phyloP scores from a whole-genome alignment of 2,797 vertebrate species.

The Distichodus sexfasciatus region DNA sequence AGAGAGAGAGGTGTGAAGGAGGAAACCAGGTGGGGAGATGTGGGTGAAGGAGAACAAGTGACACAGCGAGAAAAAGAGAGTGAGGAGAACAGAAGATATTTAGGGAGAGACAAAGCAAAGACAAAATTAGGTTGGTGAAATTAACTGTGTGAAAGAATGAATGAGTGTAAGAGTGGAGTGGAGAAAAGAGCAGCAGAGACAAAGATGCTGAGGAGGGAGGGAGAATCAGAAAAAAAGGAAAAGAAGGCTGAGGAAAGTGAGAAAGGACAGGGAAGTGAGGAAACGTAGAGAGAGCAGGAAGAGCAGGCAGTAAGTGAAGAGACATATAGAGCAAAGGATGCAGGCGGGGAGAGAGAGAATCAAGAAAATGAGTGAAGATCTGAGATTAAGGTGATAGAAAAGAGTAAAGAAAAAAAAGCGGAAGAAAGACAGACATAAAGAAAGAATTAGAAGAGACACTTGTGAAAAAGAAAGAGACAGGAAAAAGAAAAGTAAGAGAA shows the following conservation, averaged over 20 bases:
- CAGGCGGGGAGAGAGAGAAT: not conserved
- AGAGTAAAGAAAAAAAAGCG: not conserved
- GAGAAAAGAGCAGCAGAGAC: slow-evolving; percentile 1
- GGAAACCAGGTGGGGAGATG: too few relatives aligned
- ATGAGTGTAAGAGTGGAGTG: not conserved
- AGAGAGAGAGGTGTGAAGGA: not conserved
- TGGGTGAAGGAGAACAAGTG: too few relatives aligned
- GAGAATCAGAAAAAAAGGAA: not conserved
- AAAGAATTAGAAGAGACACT: not conserved
- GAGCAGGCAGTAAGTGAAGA: not conserved
- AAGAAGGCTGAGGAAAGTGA: slow-evolving; percentile 8
- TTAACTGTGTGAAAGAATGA: not conserved
- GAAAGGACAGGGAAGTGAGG: not conserved
- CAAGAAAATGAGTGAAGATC: not conserved
- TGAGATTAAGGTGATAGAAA: too few relatives aligned
- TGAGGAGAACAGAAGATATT: not conserved
- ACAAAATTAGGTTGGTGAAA: too few relatives aligned
- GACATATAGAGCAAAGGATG: not conserved
- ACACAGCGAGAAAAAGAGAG: not conserved
- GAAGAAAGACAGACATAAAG: not conserved
- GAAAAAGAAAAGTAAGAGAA: not conserved
- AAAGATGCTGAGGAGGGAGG: not conserved
- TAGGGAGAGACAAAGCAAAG: too few relatives aligned
- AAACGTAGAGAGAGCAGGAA: not conserved
- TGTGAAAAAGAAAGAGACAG: not conserved